phyloP scores from a whole-genome alignment of 2,797 vertebrate species.

The Leptodactylus fallax region DNA sequence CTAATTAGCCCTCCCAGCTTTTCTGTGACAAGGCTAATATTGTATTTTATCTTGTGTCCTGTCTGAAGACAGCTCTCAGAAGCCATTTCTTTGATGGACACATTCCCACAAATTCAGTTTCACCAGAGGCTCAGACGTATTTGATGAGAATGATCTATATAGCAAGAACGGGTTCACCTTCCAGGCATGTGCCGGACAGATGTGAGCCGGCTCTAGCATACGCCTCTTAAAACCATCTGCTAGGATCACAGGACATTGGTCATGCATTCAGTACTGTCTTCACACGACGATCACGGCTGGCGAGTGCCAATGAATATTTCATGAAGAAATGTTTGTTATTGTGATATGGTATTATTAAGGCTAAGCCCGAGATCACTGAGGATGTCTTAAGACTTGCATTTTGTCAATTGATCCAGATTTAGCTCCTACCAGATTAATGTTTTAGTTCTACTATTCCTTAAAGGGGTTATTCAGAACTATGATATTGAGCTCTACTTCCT shows the following conservation, averaged over 20 bases:
- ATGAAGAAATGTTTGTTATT: not conserved
- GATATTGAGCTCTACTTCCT: no score
- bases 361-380: not conserved
- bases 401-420: not conserved
- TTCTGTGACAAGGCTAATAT: conserved; percentile 53
- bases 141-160: not conserved
- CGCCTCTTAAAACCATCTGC: not conserved
- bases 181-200: not conserved
- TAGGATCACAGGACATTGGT: not conserved
- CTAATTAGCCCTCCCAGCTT: conserved; percentile 42
- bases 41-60: conserved; percentile 27
- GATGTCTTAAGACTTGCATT: not conserved
- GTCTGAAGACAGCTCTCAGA: conserved; percentile 28
- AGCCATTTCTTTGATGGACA: conserved; percentile 16
- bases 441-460: not conserved
- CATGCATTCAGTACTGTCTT: not conserved
- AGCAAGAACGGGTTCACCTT: not conserved
- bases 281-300: not conserved
- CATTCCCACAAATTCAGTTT: not conserved
- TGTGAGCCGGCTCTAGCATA: not conserved
- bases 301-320: not conserved
- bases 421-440: not conserved
- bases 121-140: not conserved
- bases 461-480: not conserved
- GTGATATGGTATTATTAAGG: not conserved